phyloP scores from a whole-genome alignment of 2,113 vertebrate genomes.

The Illadopsis cleaveri region DNA sequence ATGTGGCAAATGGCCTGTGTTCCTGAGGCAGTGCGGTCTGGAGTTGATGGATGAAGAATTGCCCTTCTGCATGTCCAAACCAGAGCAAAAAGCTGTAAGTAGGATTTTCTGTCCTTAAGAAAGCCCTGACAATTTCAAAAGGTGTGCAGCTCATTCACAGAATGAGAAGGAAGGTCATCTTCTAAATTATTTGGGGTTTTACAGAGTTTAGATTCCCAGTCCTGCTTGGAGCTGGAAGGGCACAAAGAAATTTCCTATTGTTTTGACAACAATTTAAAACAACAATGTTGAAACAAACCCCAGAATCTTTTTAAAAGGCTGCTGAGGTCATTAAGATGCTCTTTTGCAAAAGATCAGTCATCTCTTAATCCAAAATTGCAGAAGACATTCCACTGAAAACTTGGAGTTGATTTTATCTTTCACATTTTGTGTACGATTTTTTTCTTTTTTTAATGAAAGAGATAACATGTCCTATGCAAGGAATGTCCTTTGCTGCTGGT shows the following conservation, averaged over 20 bases:
- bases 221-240: not conserved
- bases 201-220: not conserved
- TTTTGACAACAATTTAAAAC: not conserved
- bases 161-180: not conserved
- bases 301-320: not conserved
- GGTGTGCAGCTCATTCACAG: not conserved
- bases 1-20: too few species aligned
- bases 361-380: not conserved
- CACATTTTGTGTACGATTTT: too few species aligned
- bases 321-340: not conserved
- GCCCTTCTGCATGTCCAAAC: not conserved
- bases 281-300: not conserved
- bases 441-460: too few species aligned
- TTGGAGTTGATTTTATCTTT: not conserved
- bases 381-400: not conserved
- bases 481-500: not conserved
- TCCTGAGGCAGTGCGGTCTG: too few species aligned
- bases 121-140: not conserved
- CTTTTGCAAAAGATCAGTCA: not conserved
- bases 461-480: too few species aligned
- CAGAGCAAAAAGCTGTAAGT: not conserved
- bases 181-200: not conserved
- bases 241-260: not conserved
- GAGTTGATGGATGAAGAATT: not conserved
- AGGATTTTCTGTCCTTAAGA: not conserved